Evolutionary conservation across 2,888 invertebrate genomes (phyloP).

Genomic region (Arrhopalites spinosus): DNA sequence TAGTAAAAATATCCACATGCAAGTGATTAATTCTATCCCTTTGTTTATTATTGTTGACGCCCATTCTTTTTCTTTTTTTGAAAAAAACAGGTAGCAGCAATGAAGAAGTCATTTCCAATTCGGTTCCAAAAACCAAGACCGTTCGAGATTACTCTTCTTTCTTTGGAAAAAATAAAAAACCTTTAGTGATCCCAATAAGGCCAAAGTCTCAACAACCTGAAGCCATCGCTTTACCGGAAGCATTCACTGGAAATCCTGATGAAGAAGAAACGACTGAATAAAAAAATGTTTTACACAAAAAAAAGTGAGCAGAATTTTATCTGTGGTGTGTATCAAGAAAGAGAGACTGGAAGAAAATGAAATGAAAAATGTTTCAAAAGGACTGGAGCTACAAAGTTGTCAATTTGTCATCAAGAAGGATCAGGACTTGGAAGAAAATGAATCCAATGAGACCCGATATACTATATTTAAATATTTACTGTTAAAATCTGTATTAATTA

Average conservation of each 20-base stretch:
- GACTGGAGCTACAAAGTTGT: neutral
- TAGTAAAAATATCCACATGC: neutral
- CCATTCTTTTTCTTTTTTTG: neutral
- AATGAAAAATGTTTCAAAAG: neutral
- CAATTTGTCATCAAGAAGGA: neutral
- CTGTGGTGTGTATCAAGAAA: neutral
- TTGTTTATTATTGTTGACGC: neutral
- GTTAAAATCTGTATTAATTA: too few relatives aligned
- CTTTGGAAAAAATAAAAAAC: constrained; percentile 44
- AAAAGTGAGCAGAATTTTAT: neutral
- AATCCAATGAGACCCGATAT: neutral
- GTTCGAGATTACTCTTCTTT: constrained; percentile 52
- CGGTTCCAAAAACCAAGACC: constrained; percentile 44
- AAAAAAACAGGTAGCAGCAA: neutral
- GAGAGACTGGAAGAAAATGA: neutral
- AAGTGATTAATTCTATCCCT: neutral
- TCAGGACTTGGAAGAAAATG: neutral
- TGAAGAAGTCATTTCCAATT: constrained; percentile 7
- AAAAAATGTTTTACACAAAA: neutral
- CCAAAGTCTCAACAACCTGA: constrained; percentile 42
- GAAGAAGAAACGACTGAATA: neutral
- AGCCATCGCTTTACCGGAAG: constrained; percentile 22
- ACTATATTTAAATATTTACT: too few relatives aligned
- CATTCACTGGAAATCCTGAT: constrained; percentile 19
- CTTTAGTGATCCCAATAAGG: too few relatives aligned